Conservation (phyloP, 2,113 vertebrate genomes). For the Dascyllus trimaculatus region DNA sequence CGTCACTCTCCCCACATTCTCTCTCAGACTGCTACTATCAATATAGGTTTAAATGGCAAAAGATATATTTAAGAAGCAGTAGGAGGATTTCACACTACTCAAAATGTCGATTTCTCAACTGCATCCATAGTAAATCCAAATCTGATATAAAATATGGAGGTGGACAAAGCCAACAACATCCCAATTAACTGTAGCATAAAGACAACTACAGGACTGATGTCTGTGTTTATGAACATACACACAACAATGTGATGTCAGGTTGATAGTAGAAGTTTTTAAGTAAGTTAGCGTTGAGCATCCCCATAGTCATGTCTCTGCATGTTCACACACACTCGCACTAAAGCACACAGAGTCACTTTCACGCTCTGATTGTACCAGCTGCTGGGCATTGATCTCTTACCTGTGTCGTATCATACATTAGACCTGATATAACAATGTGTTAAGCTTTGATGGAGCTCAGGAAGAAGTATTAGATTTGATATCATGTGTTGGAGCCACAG, state of each 20-base stretch:
- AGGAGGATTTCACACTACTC: neutral
- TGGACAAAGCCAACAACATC: too few relatives aligned
- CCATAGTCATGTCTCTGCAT: neutral
- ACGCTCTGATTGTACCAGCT: conserved; percentile 15
- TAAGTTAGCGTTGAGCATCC: neutral
- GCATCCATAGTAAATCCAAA: neutral
- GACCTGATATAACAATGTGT: conserved; percentile 30
- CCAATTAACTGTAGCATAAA: too few relatives aligned
- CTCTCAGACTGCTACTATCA: neutral
- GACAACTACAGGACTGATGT: neutral
- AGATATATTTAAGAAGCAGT: neutral
- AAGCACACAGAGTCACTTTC: conserved; percentile 20
- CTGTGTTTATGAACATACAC: neutral
- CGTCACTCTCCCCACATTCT: neutral
- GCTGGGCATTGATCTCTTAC: conserved; percentile 14
- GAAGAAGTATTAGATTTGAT: conserved; percentile 52
- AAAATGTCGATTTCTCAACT: neutral
- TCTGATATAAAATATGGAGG: neutral
- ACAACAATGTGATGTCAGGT: neutral
- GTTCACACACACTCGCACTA: neutral
- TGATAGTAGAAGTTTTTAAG: neutral
- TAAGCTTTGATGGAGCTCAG: conserved; percentile 57
- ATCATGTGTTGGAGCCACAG: conserved; percentile 34
- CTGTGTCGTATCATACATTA: conserved; percentile 50
- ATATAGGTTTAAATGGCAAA: neutral